These are phyloP conservation scores for Agrilus cyanescens DNA, from an alignment of 2,888 invertebrate species.

Conservation along the genomic window DNA sequence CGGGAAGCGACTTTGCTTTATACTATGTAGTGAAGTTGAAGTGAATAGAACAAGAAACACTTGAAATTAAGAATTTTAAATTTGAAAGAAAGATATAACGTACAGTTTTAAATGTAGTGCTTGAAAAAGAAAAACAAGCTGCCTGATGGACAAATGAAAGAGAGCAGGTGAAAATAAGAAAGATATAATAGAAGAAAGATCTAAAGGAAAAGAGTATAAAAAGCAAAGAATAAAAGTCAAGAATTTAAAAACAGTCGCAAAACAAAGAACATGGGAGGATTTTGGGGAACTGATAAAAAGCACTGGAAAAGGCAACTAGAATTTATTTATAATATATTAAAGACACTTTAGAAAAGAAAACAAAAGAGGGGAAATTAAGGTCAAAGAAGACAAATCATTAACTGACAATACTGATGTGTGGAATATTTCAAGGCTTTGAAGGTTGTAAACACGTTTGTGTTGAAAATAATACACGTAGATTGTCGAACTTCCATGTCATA, in stretches of 20 bases:
- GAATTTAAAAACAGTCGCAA: neutral
- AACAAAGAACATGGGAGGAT: slow-evolving; percentile 4
- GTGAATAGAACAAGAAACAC: no score
- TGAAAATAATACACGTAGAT: no score
- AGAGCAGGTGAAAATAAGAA: neutral
- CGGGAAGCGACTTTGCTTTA: no score
- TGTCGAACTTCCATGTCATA: no score
- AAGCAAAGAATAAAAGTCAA: slow-evolving; percentile 2
- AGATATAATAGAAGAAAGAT: no score
- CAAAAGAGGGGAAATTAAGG: neutral
- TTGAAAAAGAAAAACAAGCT: neutral
- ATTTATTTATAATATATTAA: slow-evolving; percentile 2
- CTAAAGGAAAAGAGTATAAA: slow-evolving; percentile 1
- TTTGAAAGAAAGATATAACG: neutral
- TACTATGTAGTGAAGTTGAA: no score
- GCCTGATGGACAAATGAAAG: slow-evolving; percentile 2
- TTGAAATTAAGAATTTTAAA: no score
- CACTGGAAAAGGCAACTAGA: neutral
- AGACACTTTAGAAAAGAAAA: slow-evolving; percentile 1
- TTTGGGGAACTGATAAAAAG: slow-evolving; percentile 1
- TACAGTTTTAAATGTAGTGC: neutral
- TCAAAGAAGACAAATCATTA: no score
- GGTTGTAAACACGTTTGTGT: no score
- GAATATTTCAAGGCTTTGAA: no score
- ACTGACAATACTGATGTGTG: no score